Percentiles rank a stretch among this genome's conserved stretches.
phyloP scores from a whole-genome alignment of 1,140 invertebrate species.

The Zophobas atratus region DNA sequence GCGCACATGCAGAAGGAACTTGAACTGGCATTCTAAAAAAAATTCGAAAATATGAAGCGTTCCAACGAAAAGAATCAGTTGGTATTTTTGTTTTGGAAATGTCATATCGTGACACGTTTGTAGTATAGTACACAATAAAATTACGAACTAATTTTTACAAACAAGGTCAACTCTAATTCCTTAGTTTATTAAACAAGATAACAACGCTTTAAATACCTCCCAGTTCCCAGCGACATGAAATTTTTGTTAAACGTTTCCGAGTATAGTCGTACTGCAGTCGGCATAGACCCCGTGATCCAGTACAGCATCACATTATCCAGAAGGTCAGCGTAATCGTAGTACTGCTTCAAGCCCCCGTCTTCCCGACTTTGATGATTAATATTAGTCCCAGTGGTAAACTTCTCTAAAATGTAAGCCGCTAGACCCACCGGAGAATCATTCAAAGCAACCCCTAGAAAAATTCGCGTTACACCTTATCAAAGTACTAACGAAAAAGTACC shows the following conservation, averaged over 20 bases:
- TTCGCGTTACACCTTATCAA: too few species aligned
- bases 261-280: conserved; percentile 77
- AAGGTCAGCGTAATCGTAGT: conserved; percentile 71
- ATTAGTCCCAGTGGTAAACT: conserved; percentile 79
- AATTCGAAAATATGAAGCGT: background rate
- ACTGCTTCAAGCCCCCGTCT: conserved; percentile 45
- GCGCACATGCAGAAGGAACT: conserved; percentile 76
- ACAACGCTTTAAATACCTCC: conserved; percentile 71
- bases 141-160: too few species aligned
- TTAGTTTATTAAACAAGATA: too few species aligned
- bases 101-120: too few species aligned
- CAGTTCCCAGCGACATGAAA: conserved; percentile 66
- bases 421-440: conserved; percentile 78
- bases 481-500: conserved; percentile 65
- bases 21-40: conserved; percentile 72
- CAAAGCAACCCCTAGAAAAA: conserved; percentile 72
- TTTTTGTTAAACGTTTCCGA: conserved; percentile 71
- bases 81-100: too few species aligned
- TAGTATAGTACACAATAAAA: too few species aligned
- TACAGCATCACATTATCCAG: conserved; percentile 85
- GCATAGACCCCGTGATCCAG: conserved; percentile 79
- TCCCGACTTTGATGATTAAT: conserved; percentile 43
- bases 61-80: too few species aligned
- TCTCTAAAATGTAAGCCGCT: conserved; percentile 83
- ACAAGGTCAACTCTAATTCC: too few species aligned